Conservation (phyloP, 1,140 invertebrate genomes). For the Pomacea maculata region DNA sequence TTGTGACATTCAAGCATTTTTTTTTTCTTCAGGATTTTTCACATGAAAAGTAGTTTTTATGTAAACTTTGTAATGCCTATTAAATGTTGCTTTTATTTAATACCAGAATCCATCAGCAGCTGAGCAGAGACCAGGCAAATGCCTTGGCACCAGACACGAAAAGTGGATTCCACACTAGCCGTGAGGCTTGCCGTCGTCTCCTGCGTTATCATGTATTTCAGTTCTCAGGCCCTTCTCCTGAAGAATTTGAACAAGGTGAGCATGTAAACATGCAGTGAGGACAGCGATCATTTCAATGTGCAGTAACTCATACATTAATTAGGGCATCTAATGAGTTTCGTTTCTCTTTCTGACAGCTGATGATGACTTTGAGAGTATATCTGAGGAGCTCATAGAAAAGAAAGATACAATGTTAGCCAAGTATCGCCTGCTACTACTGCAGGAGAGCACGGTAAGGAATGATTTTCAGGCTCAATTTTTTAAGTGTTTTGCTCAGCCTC, state of each 20-base stretch:
- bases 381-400: slow-evolving; percentile 78
- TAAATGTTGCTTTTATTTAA: slow-evolving; percentile 1
- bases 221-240: slow-evolving; percentile 27
- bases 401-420: slow-evolving; percentile 80
- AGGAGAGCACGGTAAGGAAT: slow-evolving; percentile 82
- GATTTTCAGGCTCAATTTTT: no score
- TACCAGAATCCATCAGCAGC: slow-evolving; percentile 77
- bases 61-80: not conserved
- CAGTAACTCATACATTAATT: not conserved
- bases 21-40: not conserved
- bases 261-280: not conserved
- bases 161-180: slow-evolving; percentile 77
- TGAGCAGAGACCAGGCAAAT: slow-evolving; percentile 81
- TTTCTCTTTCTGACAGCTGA: slow-evolving; percentile 69
- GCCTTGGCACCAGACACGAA: slow-evolving; percentile 81
- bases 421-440: slow-evolving; percentile 80
- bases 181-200: slow-evolving; percentile 82
- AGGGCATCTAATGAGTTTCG: not conserved
- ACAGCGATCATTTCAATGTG: no score
- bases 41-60: not conserved
- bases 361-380: slow-evolving; percentile 79
- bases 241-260: slow-evolving; percentile 41
- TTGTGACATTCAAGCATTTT: not conserved
- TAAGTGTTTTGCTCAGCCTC: no score
- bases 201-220: slow-evolving; percentile 81